Conservation (phyloP, 2,797 vertebrate genomes). For the Bradypus variegatus region DNA sequence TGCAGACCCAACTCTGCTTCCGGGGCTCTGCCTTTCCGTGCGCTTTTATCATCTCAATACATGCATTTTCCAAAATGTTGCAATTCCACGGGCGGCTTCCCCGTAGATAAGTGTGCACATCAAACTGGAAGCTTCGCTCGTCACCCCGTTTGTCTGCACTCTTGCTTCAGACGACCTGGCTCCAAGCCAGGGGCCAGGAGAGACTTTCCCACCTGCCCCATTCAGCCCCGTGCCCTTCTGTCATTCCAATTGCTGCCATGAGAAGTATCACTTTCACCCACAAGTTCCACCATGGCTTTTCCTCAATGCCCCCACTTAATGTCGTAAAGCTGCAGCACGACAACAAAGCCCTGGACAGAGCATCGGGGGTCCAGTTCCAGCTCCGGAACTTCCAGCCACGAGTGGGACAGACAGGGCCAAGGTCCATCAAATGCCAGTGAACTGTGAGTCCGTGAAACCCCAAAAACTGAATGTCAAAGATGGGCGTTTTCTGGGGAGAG, state of each 20-base stretch:
- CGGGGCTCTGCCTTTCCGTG: no score
- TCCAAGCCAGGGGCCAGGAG: no score
- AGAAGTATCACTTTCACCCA: background rate
- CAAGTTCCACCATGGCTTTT: background rate
- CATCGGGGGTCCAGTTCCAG: background rate
- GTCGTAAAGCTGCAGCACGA: background rate
- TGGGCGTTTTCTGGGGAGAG: background rate
- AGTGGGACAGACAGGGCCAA: no score
- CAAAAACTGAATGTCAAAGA: background rate
- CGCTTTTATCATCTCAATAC: fast-evolving
- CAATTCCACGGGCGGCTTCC: no score
- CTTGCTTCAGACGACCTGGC: background rate
- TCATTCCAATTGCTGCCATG: background rate
- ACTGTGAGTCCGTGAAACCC: background rate
- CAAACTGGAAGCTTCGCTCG: background rate
- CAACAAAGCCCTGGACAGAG: background rate
- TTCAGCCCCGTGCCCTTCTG: background rate
- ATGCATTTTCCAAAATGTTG: background rate
- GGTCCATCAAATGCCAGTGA: no score
- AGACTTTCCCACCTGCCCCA: background rate
- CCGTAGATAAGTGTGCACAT: background rate
- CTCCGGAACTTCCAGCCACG: background rate
- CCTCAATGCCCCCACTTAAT: background rate
- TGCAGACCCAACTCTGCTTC: background rate
- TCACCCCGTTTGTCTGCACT: background rate